Evolutionary conservation across 2,113 vertebrate genomes (phyloP).

Genomic region (Microtus montanus): DNA sequence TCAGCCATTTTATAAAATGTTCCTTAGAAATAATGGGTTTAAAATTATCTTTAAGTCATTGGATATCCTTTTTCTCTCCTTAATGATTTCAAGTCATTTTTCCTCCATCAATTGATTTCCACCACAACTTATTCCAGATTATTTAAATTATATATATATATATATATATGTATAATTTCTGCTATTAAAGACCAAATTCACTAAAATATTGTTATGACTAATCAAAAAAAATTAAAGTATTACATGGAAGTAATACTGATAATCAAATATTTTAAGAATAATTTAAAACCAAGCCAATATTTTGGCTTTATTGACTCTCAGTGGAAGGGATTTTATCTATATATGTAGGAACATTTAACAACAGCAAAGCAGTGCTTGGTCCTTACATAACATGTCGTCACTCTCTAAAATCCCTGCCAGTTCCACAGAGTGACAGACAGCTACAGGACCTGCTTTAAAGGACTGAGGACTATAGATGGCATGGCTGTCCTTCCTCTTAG

Average conservation of each 20-base stretch:
- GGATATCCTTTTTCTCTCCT: background rate
- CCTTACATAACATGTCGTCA: background rate
- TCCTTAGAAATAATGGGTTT: background rate
- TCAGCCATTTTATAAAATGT: background rate
- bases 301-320: background rate
- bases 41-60: background rate
- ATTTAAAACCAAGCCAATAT: background rate
- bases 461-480: background rate
- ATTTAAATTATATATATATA: background rate
- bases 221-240: background rate
- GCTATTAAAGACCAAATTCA: background rate
- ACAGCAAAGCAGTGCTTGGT: background rate
- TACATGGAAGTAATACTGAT: background rate
- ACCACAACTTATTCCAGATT: background rate
- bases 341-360: background rate
- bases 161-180: background rate
- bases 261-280: constrained; percentile 20
- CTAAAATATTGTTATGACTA: background rate
- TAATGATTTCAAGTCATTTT: background rate
- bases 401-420: background rate
- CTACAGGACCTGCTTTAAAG: background rate
- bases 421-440: background rate
- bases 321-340: background rate
- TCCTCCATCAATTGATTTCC: background rate
- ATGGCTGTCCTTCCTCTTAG: background rate